These are phyloP conservation scores for Periophthalmus magnuspinnatus DNA, from an alignment of 2,797 vertebrate genomes.

Conservation along the genomic window DNA sequence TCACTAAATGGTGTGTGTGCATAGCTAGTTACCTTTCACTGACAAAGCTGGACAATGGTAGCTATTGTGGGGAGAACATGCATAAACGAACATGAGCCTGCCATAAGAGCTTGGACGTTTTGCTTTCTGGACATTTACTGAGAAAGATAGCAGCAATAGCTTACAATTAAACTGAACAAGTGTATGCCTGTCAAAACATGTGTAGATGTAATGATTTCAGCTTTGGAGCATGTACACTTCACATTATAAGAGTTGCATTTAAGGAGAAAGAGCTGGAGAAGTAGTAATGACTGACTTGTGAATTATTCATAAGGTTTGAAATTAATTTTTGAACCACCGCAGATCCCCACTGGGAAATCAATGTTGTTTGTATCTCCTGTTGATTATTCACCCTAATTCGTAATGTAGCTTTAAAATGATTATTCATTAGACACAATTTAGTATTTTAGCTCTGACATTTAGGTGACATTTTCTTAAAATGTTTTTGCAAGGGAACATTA, in stretches of 20 bases:
- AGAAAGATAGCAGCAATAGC: conserved; percentile 48
- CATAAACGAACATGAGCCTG: conserved; percentile 69
- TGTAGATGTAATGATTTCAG: conserved; percentile 56
- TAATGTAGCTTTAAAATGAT: conserved; percentile 51
- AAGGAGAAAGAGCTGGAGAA: conserved; percentile 42
- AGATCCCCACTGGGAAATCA: conserved; percentile 72
- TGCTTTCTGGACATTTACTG: conserved; percentile 51
- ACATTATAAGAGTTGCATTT: conserved; percentile 57
- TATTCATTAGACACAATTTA: conserved; percentile 45
- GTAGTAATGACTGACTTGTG: conserved; percentile 63
- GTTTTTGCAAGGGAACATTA: conserved; percentile 4
- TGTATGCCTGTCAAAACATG: conserved; percentile 69
- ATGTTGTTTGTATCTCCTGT: conserved; percentile 65
- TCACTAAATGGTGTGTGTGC: conserved; percentile 61
- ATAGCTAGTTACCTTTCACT: conserved; percentile 66
- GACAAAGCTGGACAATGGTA: conserved; percentile 65
- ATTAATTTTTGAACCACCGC: conserved; percentile 70
- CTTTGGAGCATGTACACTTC: conserved; percentile 54
- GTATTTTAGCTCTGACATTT: conserved; percentile 18
- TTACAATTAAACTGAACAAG: conserved; percentile 66
- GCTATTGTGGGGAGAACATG: conserved; percentile 61
- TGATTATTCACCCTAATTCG: conserved; percentile 63
- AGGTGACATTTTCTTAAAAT: conserved; percentile 1
- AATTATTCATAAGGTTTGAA: conserved; percentile 73
- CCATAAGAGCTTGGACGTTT: conserved; percentile 59